Base-by-base conservation (phyloP, 53 echinoderm and acorn worm species). In the Paelopatides confundens region DNA sequence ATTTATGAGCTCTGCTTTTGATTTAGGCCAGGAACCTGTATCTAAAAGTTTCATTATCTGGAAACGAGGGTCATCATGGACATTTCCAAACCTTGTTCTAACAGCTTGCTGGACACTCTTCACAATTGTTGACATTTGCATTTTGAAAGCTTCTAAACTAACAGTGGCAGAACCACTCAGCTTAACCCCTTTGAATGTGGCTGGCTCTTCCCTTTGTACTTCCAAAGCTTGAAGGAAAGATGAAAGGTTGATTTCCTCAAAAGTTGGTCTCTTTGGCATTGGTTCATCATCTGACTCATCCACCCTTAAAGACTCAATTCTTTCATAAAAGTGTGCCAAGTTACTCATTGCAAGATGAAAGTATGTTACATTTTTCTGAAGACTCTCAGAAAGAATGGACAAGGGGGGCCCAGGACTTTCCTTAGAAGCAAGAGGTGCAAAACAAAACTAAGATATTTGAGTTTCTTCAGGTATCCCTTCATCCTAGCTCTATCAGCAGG, bases 371-470 rank as follows among this genome's bases (percentile, higher is more conserved):
- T 76, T 63, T 53, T 65, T 77, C 27, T 90, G 90, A 3, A 90
- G 65, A 76, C 76, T 90, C n/a, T n/a, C n/a, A n/a, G n/a, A 47
- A 85, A 76, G 90, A 76, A 90, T 71, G 63, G 51, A 35, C 63
- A 39, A 28, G 85, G 53, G 26, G 90, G 90, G 77, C 76, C 85
- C 85, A 90, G 70, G 24, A 90, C 35, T 85, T 85, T 76, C 53
- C 62, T 40, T 24, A 89, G 62, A 31, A 63, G 70, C 51, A 90
- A 65, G 63, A 85, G 13, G 47, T 85, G 52, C 74, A 90, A 23
- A 18, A 85, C 90, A 85, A 90, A 90, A 28, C 71, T 90, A 71
- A 70, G 74, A 46, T 85, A 85, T 4, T 84, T 90, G 49, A 90
- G 27, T 39, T 69, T 69, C 71, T 85, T 85, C 62, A 90, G 74